Evolutionary conservation across 2,113 vertebrate genomes (phyloP).

Genomic region (Notarius quadriscutis): DNA sequence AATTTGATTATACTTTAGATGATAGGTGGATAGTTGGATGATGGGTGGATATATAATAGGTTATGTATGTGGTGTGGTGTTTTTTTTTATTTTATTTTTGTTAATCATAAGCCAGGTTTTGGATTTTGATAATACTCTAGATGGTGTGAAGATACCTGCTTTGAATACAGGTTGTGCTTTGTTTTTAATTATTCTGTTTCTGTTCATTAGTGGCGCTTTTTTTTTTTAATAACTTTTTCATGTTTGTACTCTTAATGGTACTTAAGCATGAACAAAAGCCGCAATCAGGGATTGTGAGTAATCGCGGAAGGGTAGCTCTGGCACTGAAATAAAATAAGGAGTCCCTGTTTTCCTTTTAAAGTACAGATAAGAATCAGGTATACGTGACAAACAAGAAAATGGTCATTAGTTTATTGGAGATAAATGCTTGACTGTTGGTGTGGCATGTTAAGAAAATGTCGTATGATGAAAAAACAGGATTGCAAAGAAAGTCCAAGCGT

Average conservation of each 20-base stretch:
- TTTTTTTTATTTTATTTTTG: background rate
- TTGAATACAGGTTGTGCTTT: background rate
- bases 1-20: background rate
- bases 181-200: background rate
- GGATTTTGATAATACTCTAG: background rate
- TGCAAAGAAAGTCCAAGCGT: background rate
- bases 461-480: background rate
- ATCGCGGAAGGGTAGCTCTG: background rate
- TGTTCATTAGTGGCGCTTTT: background rate
- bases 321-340: background rate
- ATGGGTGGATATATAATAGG: too few relatives aligned
- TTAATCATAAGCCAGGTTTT: background rate
- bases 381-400: background rate
- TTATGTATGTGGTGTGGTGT: too few relatives aligned
- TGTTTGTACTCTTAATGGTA: background rate
- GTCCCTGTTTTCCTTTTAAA: background rate
- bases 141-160: background rate
- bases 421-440: background rate
- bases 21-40: background rate
- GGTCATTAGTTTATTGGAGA: background rate
- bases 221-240: too few relatives aligned
- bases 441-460: background rate
- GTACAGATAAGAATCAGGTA: background rate
- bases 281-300: slow-evolving; percentile 8
- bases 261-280: background rate